These are phyloP conservation scores for Dryobotodes eremita DNA, from an alignment of 2,888 invertebrate genomes.

Conservation along the genomic window DNA sequence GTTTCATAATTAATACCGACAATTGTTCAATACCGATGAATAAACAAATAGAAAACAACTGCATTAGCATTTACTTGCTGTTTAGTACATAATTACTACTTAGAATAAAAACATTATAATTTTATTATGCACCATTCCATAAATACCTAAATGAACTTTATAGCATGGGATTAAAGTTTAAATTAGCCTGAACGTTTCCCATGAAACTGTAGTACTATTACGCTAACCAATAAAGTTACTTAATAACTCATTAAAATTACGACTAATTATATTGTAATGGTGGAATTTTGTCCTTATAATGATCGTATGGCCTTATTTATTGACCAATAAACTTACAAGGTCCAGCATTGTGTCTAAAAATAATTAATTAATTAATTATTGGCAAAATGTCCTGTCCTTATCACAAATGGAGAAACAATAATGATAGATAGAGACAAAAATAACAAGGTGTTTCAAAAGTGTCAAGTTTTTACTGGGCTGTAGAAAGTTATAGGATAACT, in stretches of 20 bases:
- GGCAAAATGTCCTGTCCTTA: not conserved
- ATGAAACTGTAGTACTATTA: not conserved
- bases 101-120: constrained; percentile 15
- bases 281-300: constrained; percentile 7
- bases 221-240: constrained; percentile 2
- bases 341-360: constrained; percentile 18
- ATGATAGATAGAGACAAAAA: constrained; percentile 24
- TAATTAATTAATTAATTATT: too few relatives aligned
- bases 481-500: constrained; percentile 24
- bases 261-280: constrained; percentile 39
- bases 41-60: constrained; percentile 5
- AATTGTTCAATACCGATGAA: constrained; percentile 25
- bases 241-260: constrained; percentile 23
- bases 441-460: constrained; percentile 33
- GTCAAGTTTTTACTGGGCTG: constrained; percentile 28
- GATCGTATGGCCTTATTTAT: constrained; percentile 14
- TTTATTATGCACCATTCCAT: not conserved
- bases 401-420: not conserved
- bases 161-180: not conserved
- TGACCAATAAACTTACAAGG: constrained; percentile 35
- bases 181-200: not conserved
- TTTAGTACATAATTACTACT: constrained; percentile 39
- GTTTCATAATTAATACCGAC: constrained; percentile 18
- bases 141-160: constrained; percentile 10
- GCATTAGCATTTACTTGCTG: constrained; percentile 19